Evolutionary conservation across 2,113 vertebrate species (phyloP), one percentile per base, ranked within the genome.

Genomic region (Ovis canadensis): DNA sequence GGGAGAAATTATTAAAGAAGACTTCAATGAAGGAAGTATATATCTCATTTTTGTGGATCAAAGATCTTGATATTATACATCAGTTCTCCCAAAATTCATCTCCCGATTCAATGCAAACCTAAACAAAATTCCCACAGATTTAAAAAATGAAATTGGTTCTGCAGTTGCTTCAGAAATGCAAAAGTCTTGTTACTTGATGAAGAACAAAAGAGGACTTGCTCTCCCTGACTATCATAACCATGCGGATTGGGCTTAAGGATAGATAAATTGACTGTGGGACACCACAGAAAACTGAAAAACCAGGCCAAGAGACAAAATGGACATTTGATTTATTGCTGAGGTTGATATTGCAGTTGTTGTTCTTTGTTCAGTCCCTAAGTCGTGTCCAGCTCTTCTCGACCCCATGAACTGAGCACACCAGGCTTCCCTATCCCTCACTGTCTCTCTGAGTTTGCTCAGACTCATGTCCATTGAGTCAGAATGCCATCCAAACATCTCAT

Each of bases 1-100:
- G 55, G 54, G 45, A 52, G 27, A 94, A 83, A 55, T 36, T 31
- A 40, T 62, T 64, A 67, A 57, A 67, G 17, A 89, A 82, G 13
- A 60, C n/a, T 62, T 91, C 54, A 96, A 2, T 55, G 40, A 57
- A 94, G 57, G 27, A 74, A 88, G 60, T 36, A 36, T 45, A 55
- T 62, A 88, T 55, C n/a, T 31, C 54, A 83, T 55, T 88, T 94
- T 17, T 83, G 54, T 83, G 88, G 33, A 59, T 74, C 36, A 48
- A 45, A 82, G 90, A 71, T 31, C 15, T 59, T n/a, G 16, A 78
- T 55, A 55, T 55, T 86, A 31, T 67, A 45, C 54, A 31, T 45
- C 3, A 10, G 1, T 40, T 59, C 52, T 45, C 40, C 40, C 36
- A 19, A 90, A 40, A 40, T 40, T 50, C n/a, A 55, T 80, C 55